Base-by-base conservation (phyloP, 2,113 vertebrate genomes). In the Sorex fumeus region DNA sequence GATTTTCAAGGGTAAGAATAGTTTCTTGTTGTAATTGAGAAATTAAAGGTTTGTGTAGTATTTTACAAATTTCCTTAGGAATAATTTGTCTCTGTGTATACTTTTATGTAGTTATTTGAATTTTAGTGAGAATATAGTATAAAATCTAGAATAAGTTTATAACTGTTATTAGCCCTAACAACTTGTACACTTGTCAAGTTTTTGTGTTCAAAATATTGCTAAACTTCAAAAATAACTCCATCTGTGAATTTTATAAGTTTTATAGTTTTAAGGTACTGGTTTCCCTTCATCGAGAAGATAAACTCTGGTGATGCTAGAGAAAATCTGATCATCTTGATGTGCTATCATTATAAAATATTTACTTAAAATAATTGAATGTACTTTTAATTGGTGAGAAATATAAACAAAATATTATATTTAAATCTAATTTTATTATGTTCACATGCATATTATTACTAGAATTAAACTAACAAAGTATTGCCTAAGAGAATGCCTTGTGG, bases 351-450 rank as follows among this genome's bases (percentile, higher is more conserved):
- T 62, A 81, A 47, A 64, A 74, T 32, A 70, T 32, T 88, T 32
- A 94, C 74, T 88, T 75, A 88, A 87, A 90, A 25, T 88, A 78
- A 81, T 40, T 87, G 81, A 94, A 90, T 27, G 10, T 30, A 77
- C 8, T 72, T 83, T 82, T 82, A 67, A 70, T 78, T 71, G 66
- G 15, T 57, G 5, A 70, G 91, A 94, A 81, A 1, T 50, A 1
- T 82, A 89, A 84, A 90, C 72, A 60, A 84, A 71, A 93, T 66
- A 27, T 62, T 85, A 57, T 1, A 23, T 77, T 91, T 28, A 85
- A 87, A 91, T 83, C 1, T 74, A 88, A 88, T 10, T 47, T 89
- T 88, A 70, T 88, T 84, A 87, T 23, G 36, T 32, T 79, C 12
- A 81, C 77, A 7, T 72, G 12, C 75, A 40, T 84, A 78, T 3